These are phyloP conservation scores for Diaperis boleti DNA, from an alignment of 2,888 invertebrate species.

Conservation along the genomic window DNA sequence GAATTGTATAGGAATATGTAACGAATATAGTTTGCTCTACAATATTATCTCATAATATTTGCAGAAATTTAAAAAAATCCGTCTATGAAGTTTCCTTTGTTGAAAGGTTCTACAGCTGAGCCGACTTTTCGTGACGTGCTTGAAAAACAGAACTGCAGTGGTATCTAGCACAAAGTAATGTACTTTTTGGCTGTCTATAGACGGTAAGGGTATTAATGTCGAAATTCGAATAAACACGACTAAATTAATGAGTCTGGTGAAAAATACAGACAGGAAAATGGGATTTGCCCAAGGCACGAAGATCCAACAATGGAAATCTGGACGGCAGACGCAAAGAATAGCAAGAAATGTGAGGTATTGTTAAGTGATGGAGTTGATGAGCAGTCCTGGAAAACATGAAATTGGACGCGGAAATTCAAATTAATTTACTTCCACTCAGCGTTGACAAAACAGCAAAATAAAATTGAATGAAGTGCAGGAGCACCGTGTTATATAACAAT, in stretches of 20 bases:
- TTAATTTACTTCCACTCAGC: slow-evolving; percentile 2
- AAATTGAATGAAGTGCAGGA: background rate
- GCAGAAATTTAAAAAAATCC: too few relatives aligned
- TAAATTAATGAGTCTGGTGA: slow-evolving; percentile 12
- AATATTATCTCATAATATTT: too few relatives aligned
- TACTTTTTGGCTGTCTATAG: slow-evolving; percentile 3
- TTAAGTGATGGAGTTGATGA: slow-evolving; percentile 10
- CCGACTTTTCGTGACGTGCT: too few relatives aligned
- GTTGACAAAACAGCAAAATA: background rate
- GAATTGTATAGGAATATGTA: too few relatives aligned
- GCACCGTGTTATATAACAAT: slow-evolving; percentile 1
- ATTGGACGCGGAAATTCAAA: slow-evolving; percentile 2
- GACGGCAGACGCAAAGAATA: slow-evolving; percentile 1
- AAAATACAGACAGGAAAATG: slow-evolving; percentile 11
- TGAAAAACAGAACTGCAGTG: too few relatives aligned
- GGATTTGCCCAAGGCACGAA: slow-evolving; percentile 11
- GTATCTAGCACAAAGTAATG: too few relatives aligned
- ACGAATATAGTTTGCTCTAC: too few relatives aligned
- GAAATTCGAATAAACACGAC: slow-evolving; percentile 15
- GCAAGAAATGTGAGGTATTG: slow-evolving; percentile 11
- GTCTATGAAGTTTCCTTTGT: too few relatives aligned
- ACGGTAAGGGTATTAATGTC: slow-evolving; percentile 5
- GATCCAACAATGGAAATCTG: slow-evolving; percentile 11
- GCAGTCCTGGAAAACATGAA: slow-evolving; percentile 10
- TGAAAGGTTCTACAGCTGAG: too few relatives aligned